A percentile compares a stretch with the other conserved stretches of the same genome.
These are phyloP conservation scores for Crenuchus spilurus DNA, from an alignment of 2,797 vertebrate genomes.

Conservation along the genomic window DNA sequence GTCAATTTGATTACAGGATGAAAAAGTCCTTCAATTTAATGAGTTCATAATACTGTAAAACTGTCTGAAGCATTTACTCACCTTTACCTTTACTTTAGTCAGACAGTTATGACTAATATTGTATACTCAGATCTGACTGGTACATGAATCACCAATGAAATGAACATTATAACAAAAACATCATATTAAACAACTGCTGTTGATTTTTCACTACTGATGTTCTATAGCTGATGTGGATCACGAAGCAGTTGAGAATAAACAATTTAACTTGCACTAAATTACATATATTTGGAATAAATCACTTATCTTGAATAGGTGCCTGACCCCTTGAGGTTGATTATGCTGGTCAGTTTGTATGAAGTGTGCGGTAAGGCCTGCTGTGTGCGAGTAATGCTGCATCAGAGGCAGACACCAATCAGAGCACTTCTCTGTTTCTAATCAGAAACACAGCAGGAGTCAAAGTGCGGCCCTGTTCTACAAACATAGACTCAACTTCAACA, in stretches of 20 bases:
- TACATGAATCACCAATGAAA: background rate
- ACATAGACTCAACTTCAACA: background rate
- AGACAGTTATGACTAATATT: no score
- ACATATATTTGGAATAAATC: conserved; percentile 15
- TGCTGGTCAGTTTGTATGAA: background rate
- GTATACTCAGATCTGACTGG: no score
- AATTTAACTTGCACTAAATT: background rate
- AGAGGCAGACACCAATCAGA: background rate
- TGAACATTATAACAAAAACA: background rate
- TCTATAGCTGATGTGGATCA: background rate
- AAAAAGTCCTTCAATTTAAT: no score
- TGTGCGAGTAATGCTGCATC: background rate
- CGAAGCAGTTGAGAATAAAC: background rate
- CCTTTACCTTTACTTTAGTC: no score
- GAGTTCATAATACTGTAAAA: no score
- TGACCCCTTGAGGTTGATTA: conserved; percentile 4
- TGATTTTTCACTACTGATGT: background rate
- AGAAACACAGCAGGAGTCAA: background rate
- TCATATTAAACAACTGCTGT: background rate
- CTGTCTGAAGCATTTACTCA: no score
- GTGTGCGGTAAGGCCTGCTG: background rate
- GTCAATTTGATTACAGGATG: no score
- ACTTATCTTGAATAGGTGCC: background rate
- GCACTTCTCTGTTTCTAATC: conserved; percentile 6
- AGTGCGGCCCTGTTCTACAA: background rate